Evolutionary conservation across 2,888 invertebrate genomes (phyloP), one percentile per base, ranked within the genome.

Genomic region (Tetropium fuscum): DNA sequence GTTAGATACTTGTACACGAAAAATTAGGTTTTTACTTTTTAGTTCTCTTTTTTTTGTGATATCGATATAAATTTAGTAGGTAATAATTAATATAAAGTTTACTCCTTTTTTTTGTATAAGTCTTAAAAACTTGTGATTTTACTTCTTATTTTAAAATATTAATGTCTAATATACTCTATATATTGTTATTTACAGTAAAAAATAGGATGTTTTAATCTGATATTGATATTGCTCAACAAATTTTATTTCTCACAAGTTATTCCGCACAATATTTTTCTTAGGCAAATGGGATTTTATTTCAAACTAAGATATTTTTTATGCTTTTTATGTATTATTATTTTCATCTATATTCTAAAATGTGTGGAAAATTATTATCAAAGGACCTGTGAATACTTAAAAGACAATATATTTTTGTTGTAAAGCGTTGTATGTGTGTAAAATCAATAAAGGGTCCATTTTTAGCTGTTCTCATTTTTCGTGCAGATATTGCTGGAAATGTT

Each of bases 321-420:
- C 44, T 44, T 44, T 8, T 34, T 34, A 34, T 8, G 15, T 4
- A 34, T 4, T 11, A 13, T 34, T 34, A 4, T 7, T 44, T 27
- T 8, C 27, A 25, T 16, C 44, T 25, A n/a, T n/a, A n/a, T 43
- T 27, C 15, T 16, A 44, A 27, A 27, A 44, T n/a, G 44, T 44
- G 44, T 44, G 44, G 25, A 44, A 44, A 27, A 48, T 40, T 7
- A 1, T 25, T 40, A 27, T 27, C 25, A 22, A 56, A 58, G 60
- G 58, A 63, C 63, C 61, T 68, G 59, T 53, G 44, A 60, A 58
- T 56, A 63, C 41, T 62, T 53, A 66, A 68, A 69, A 70, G 72
- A 72, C 72, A 72, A 72, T 72, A 70, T 66, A 68, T 71, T 74
- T 40, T 61, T 69, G 69, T 65, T 71, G 68, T 64, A 68, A 61